These are phyloP conservation scores for Plebejus anna DNA, from an alignment of 2,888 invertebrate species.

Conservation along the genomic window DNA sequence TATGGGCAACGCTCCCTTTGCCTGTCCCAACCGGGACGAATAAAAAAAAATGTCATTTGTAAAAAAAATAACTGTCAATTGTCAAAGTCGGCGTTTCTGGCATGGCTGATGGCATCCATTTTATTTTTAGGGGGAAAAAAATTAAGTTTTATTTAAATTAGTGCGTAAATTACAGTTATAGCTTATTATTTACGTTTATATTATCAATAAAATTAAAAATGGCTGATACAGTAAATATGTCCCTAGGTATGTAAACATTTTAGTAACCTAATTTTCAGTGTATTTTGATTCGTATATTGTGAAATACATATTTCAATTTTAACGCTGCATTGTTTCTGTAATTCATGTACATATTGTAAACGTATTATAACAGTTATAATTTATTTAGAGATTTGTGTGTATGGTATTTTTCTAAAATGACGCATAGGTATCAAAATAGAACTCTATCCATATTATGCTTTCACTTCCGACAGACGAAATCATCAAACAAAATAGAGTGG, in stretches of 20 bases:
- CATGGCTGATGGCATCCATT: conserved; percentile 10
- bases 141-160: neutral
- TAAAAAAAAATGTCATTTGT: neutral
- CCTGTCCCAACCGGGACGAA: too few relatives aligned
- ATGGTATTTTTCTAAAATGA: conserved; percentile 28
- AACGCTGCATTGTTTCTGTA: neutral
- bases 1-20: too few relatives aligned
- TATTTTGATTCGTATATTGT: neutral
- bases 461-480: conserved; percentile 58
- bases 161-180: neutral
- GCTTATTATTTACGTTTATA: neutral
- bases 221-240: conserved; percentile 70
- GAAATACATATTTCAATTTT: neutral
- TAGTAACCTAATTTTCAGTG: neutral
- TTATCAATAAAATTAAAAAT: conserved; percentile 41
- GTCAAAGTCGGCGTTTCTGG: conserved; percentile 3
- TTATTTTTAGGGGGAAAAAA: conserved; percentile 25
- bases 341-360: neutral
- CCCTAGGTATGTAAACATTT: conserved; percentile 55
- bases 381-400: neutral
- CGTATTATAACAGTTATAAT: neutral
- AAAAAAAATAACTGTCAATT: neutral
- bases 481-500: conserved; percentile 61
- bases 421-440: conserved; percentile 34
- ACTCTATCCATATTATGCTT: neutral